Percentiles rank a stretch among this genome's conserved stretches.
Evolutionary conservation across 2,797 vertebrate genomes (phyloP).

Genomic region (Glossophaga mutica): DNA sequence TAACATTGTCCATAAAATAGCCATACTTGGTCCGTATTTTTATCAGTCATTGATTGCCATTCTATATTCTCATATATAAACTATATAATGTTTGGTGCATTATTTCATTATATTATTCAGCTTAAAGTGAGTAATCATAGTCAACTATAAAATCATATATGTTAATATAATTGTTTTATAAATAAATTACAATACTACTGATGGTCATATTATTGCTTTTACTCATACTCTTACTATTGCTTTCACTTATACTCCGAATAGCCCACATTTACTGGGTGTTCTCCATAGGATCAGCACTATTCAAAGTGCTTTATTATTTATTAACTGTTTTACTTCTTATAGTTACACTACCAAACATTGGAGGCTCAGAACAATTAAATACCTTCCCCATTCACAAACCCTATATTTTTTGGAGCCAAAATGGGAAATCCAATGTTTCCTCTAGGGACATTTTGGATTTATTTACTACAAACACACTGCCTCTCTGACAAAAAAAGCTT

Average conservation of each 20-base stretch:
- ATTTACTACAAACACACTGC: fast-evolving
- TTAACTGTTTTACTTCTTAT: background rate
- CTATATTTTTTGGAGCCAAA: background rate
- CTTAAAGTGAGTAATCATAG: background rate
- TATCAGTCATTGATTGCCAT: background rate
- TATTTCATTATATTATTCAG: background rate
- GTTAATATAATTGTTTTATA: background rate
- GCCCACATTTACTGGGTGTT: background rate
- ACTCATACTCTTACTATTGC: background rate
- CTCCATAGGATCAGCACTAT: background rate
- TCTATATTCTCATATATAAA: background rate
- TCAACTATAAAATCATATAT: background rate
- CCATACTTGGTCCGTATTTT: background rate
- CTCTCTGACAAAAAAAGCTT: background rate
- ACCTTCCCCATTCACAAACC: background rate
- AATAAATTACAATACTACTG: background rate
- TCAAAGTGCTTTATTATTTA: background rate
- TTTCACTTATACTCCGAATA: background rate
- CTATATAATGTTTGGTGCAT: background rate
- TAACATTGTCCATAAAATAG: background rate
- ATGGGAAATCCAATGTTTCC: background rate
- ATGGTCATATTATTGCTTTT: background rate
- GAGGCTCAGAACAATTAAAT: background rate
- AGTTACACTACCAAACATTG: background rate
- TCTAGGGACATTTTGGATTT: background rate